phyloP scores from a whole-genome alignment of 2,888 invertebrate species.

The Volucella inanis region DNA sequence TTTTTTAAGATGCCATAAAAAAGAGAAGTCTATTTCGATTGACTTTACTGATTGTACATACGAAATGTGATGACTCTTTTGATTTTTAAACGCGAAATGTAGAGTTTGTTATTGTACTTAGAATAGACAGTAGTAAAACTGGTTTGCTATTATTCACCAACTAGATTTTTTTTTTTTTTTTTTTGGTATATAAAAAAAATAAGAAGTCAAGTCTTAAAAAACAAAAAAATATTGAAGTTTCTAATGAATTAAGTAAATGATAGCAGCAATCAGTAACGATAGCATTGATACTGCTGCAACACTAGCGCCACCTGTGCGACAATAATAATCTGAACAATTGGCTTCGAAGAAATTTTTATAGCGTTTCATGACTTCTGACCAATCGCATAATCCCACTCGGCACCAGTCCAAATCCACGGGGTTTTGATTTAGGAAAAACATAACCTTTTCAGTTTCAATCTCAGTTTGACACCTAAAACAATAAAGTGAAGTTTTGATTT shows the following conservation, averaged over 20 bases:
- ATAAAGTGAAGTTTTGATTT: neutral
- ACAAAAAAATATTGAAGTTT: conserved; percentile 17
- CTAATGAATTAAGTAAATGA: conserved; percentile 81
- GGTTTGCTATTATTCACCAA: conserved; percentile 26
- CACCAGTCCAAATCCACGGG: conserved; percentile 88
- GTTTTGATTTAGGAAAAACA: conserved; percentile 89
- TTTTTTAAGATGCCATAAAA: conserved; percentile 22
- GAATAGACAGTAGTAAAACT: conserved; percentile 24
- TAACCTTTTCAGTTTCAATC: conserved; percentile 84
- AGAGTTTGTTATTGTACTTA: conserved; percentile 23
- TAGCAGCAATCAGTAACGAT: conserved; percentile 77
- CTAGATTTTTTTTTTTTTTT: conserved; percentile 56
- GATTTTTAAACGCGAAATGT: conserved; percentile 18
- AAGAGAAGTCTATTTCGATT: conserved; percentile 48
- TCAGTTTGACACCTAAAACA: conserved; percentile 77
- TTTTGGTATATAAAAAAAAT: conserved; percentile 55
- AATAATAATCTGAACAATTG: conserved; percentile 80
- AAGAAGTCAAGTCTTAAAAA: conserved; percentile 11
- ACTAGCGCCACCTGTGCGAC: conserved; percentile 77
- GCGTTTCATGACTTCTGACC: conserved; percentile 87
- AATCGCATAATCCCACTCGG: conserved; percentile 90
- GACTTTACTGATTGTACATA: conserved; percentile 38
- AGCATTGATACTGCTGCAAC: conserved; percentile 68
- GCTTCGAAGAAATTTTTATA: conserved; percentile 84
- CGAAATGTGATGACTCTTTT: conserved; percentile 24